These are phyloP conservation scores for Podarcis muralis DNA, from an alignment of 2,113 vertebrate species.

Conservation along the genomic window DNA sequence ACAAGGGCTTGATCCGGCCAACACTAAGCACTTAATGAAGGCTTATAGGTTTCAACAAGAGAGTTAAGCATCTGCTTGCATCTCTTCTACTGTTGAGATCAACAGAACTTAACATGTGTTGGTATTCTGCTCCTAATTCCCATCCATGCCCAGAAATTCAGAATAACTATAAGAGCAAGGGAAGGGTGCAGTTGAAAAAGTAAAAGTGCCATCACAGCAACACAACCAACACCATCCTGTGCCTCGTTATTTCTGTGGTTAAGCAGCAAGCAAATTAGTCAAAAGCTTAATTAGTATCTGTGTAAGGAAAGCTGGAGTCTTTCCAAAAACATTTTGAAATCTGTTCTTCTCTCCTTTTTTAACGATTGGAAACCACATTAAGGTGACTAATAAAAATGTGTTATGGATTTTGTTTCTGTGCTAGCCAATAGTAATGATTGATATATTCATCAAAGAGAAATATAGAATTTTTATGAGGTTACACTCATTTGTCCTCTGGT, in stretches of 20 bases:
- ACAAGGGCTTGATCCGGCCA: background rate
- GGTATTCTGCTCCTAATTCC: background rate
- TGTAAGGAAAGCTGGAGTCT: conserved; percentile 65
- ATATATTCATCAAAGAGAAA: conserved; percentile 78
- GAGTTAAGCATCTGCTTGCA: background rate
- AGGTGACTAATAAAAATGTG: conserved; percentile 76
- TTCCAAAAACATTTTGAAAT: conserved; percentile 63
- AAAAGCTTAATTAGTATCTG: conserved; percentile 74
- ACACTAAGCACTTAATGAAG: background rate
- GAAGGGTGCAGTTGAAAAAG: background rate
- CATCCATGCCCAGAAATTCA: no score
- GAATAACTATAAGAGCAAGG: background rate
- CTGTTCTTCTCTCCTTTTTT: conserved; percentile 63
- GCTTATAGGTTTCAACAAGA: background rate
- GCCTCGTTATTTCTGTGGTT: conserved; percentile 28
- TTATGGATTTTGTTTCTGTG: conserved; percentile 78
- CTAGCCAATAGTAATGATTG: conserved; percentile 77
- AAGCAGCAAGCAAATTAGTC: conserved; percentile 70
- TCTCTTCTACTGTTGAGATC: background rate
- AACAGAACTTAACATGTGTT: background rate
- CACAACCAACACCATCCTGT: background rate
- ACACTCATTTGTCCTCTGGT: conserved; percentile 74
- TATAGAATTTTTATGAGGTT: conserved; percentile 76
- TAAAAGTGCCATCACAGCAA: conserved; percentile 22
- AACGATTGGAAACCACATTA: conserved; percentile 68